phyloP scores from a whole-genome alignment of 2,797 vertebrate genomes.

The Anabas testudineus region DNA sequence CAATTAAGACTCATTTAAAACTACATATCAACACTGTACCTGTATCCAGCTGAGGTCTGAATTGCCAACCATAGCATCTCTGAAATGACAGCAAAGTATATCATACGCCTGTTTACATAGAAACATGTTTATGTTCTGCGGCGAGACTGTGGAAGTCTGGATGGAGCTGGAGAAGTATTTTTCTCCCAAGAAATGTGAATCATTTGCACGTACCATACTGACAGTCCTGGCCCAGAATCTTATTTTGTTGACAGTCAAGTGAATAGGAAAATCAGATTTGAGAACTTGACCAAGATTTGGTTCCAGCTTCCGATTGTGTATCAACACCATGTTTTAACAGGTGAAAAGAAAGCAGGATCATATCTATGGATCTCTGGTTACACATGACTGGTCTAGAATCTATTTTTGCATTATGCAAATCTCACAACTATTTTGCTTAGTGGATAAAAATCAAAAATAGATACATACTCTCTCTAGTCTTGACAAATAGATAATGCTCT shows the following conservation, averaged over 20 bases:
- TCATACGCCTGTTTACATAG: constrained; percentile 55
- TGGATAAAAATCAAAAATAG: constrained; percentile 74
- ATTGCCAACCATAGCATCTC: constrained; percentile 23
- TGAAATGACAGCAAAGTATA: constrained; percentile 46
- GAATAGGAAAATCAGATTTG: constrained; percentile 64
- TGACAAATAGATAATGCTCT: constrained; percentile 44
- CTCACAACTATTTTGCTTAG: constrained; percentile 65
- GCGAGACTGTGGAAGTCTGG: constrained; percentile 36
- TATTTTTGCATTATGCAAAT: constrained; percentile 82
- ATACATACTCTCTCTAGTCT: constrained; percentile 78
- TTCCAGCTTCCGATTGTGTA: constrained; percentile 61
- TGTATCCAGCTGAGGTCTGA: constrained; percentile 11
- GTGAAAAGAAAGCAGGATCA: constrained; percentile 71
- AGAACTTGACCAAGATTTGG: constrained; percentile 51
- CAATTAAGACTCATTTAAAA: constrained; percentile 2
- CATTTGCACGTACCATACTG: constrained; percentile 4
- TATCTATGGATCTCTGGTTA: constrained; percentile 73
- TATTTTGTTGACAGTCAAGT: constrained; percentile 56
- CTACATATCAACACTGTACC: constrained; percentile 13
- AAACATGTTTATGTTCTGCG: constrained; percentile 64
- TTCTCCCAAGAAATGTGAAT: constrained; percentile 29
- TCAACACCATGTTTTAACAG: constrained; percentile 75
- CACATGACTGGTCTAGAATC: constrained; percentile 69
- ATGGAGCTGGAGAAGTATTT: constrained; percentile 22
- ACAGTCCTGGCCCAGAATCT: constrained; percentile 38